These are phyloP conservation scores for Eublepharis macularius DNA, from an alignment of 2,113 vertebrate genomes.

Conservation along the genomic window DNA sequence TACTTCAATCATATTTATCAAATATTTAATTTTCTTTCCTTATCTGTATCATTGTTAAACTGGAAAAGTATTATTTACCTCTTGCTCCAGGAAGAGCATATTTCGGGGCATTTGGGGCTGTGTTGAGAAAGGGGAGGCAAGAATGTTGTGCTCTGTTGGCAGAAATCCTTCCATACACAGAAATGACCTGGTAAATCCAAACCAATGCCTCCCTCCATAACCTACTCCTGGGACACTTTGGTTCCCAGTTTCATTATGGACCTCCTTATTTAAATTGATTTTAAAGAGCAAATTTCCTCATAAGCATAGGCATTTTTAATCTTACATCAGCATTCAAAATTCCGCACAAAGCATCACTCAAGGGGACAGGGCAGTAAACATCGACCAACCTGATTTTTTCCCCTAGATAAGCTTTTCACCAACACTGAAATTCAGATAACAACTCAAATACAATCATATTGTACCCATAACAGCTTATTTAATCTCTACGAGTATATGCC, in stretches of 20 bases:
- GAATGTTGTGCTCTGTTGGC: too few relatives aligned
- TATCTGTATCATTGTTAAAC: too few relatives aligned
- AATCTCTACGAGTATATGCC: not conserved
- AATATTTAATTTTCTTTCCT: too few relatives aligned
- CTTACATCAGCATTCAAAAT: slow-evolving; percentile 7
- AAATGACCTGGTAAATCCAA: too few relatives aligned
- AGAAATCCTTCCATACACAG: too few relatives aligned
- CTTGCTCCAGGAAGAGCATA: too few relatives aligned
- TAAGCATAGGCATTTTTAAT: not conserved
- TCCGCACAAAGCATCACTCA: not conserved
- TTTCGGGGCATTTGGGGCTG: too few relatives aligned
- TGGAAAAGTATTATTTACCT: too few relatives aligned
- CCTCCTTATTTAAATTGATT: not conserved
- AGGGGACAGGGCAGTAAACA: not conserved
- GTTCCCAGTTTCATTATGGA: not conserved
- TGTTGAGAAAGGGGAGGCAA: too few relatives aligned
- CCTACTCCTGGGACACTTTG: not conserved
- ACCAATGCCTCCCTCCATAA: too few relatives aligned
- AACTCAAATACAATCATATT: slow-evolving; percentile 18
- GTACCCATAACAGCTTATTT: not conserved
- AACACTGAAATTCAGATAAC: slow-evolving; percentile 17
- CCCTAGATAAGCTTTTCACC: not conserved
- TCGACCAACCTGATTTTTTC: not conserved
- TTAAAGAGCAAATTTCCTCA: not conserved
- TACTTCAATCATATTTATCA: too few relatives aligned